Conservation (phyloP, 2,888 invertebrate genomes). For the Diploptera punctata region DNA sequence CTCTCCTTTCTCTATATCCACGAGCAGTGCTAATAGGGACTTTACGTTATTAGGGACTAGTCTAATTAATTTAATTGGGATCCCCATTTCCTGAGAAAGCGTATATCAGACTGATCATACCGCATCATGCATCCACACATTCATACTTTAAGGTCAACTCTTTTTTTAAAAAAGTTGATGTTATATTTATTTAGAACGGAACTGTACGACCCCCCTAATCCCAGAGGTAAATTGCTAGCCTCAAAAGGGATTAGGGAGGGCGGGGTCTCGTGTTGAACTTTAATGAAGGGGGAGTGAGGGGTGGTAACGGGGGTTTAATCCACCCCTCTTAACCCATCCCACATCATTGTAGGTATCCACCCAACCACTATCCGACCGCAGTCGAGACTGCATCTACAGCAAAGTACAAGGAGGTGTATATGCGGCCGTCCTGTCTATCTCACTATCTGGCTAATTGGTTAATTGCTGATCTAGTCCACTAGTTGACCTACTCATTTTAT, state of each 20-base stretch:
- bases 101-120: neutral
- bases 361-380: neutral
- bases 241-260: slow-evolving; percentile 33
- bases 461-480: no score
- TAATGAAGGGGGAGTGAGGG: slow-evolving; percentile 30
- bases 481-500: no score
- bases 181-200: slow-evolving; percentile 22
- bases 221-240: slow-evolving; percentile 33
- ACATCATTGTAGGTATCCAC: slow-evolving; percentile 14
- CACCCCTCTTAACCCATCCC: neutral
- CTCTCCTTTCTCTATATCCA: no score
- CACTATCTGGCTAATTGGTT: no score
- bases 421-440: no score
- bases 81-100: neutral
- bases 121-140: neutral
- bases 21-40: neutral
- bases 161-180: slow-evolving; percentile 1
- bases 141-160: neutral
- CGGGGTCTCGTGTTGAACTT: slow-evolving; percentile 33
- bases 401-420: neutral
- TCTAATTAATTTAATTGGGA: neutral
- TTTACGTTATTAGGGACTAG: neutral
- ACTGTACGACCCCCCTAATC: slow-evolving; percentile 31
- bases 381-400: neutral
- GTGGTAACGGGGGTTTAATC: neutral